phyloP scores from a whole-genome alignment of 2,113 vertebrate genomes.

The Peromyscus polionotus region DNA sequence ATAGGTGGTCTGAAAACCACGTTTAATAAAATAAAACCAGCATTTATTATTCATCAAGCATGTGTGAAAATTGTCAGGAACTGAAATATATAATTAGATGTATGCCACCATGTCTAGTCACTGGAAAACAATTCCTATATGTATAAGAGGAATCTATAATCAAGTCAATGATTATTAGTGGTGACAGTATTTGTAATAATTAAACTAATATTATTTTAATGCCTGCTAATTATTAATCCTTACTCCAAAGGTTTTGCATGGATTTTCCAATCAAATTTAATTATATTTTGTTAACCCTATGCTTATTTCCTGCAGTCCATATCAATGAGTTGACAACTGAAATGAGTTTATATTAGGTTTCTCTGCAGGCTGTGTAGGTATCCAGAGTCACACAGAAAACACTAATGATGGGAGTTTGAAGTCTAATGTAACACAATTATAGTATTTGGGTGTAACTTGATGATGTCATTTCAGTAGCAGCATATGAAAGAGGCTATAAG shows the following conservation, averaged over 20 bases:
- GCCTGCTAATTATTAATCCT: background rate
- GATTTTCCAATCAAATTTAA: slow-evolving; percentile 38
- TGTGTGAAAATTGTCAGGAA: background rate
- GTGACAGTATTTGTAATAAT: background rate
- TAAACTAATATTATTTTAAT: slow-evolving; percentile 17
- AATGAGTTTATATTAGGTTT: background rate
- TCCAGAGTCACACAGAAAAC: background rate
- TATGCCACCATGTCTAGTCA: background rate
- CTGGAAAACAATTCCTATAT: background rate
- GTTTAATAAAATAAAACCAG: background rate
- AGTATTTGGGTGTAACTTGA: background rate
- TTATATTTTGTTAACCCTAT: background rate
- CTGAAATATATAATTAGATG: background rate
- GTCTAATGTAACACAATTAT: background rate
- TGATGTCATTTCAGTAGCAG: background rate
- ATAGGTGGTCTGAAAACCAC: background rate
- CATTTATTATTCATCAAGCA: background rate
- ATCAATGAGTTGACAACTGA: background rate
- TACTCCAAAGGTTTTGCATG: background rate
- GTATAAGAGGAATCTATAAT: background rate
- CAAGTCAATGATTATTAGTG: background rate
- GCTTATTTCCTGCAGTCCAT: background rate
- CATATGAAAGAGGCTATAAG: background rate
- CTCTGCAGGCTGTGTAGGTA: background rate
- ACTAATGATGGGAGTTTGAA: background rate